Conservation (phyloP, 2,113 vertebrate species). For the Aspiorhynchus laticeps region DNA sequence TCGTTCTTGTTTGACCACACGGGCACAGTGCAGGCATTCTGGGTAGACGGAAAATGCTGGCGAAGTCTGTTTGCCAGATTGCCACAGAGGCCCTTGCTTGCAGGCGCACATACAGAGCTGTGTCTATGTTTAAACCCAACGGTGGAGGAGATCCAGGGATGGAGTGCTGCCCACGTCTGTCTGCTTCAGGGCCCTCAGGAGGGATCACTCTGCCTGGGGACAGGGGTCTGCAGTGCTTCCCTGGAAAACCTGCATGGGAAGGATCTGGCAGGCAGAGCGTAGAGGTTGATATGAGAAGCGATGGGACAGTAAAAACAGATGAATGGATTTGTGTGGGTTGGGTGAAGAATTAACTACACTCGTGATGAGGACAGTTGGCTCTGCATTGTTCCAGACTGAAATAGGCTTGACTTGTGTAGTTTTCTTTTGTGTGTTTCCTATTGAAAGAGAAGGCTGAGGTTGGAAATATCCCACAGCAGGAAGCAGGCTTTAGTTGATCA, state of each 20-base stretch:
- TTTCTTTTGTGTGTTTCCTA: background rate
- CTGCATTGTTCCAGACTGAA: background rate
- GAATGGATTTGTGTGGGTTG: constrained; percentile 22
- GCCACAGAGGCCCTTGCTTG: constrained; percentile 30
- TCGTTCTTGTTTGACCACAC: constrained; percentile 8
- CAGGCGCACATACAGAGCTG: constrained; percentile 8
- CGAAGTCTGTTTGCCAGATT: constrained; percentile 30
- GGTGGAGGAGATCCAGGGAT: constrained; percentile 27
- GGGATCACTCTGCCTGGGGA: constrained; percentile 2
- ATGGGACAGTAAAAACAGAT: constrained; percentile 22
- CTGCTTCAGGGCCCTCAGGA: background rate
- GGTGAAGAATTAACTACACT: background rate
- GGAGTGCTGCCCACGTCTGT: background rate
- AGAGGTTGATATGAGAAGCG: constrained; percentile 1
- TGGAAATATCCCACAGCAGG: background rate
- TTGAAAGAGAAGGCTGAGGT: background rate
- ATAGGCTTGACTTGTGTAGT: background rate
- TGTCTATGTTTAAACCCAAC: constrained; percentile 17
- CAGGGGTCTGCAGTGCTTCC: background rate
- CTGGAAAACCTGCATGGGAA: constrained; percentile 13
- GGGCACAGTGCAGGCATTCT: constrained; percentile 26
- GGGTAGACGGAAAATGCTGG: background rate
- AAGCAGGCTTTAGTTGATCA: background rate
- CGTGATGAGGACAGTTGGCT: background rate
- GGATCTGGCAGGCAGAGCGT: constrained; percentile 5